Base-by-base conservation (phyloP, 2,888 invertebrate genomes). In the Buathra laborator region DNA sequence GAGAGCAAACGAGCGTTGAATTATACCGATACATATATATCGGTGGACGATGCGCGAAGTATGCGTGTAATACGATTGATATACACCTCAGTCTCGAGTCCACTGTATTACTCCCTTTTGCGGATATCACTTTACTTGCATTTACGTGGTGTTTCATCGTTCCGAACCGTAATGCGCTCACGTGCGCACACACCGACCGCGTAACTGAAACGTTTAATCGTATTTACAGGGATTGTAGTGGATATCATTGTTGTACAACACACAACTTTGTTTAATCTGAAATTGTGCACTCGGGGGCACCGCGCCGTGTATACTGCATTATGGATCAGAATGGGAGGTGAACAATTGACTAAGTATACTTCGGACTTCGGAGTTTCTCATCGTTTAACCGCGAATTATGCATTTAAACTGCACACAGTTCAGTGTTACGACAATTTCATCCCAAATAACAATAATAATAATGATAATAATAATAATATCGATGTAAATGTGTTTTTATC, bases 201-300 rank as follows among this genome's bases (percentile, higher is more conserved):
- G 32, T 70, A 74, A 79, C 74, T 68, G 72, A 83, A 74, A 53
- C 32, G 53, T 62, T 79, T 70, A 74, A 83, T 70, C 19, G 74
- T 62, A 79, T 79, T 83, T 68, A 83, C 72, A 24, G 19, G 66
- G 14, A 24, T 24, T 3, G 29, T 19, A 16, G n/a, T 51, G 19
- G 9, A 37, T n/a, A 24, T 12, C 37, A 16, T 29, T 44, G 64
- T 12, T 59, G 46, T 9, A n/a, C 9, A 29, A 78, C 19, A 14
- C 59, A 48, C 37, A 7, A 37, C 6, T 37, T 37, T 37, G 37
- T 37, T 37, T 37, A 37, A 37, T 7, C 37, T 37, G 6, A 9
- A 9, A 37, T 37, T 37, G 53, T 24, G 19, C 29, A 44, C 32
- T 29, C 32, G 12, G 14, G 48, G 48, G 46, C 37, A 32, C 59